Conservation (phyloP, 2,888 invertebrate species). For the Athalia cordata region DNA sequence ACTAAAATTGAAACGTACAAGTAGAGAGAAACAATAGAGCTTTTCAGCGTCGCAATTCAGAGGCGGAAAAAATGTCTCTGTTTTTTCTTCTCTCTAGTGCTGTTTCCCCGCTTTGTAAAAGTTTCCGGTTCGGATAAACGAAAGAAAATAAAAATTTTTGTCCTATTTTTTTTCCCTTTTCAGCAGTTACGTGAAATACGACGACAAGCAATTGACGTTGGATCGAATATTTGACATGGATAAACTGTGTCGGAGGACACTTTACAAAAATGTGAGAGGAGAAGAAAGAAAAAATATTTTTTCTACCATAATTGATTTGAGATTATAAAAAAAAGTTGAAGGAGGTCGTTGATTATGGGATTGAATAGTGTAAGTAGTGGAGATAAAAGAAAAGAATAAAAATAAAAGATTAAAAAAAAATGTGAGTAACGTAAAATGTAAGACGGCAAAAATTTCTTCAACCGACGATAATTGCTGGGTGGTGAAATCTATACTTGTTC, state of each 20-base stretch:
- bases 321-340: no score
- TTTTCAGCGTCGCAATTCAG: not conserved
- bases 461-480: not conserved
- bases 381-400: not conserved
- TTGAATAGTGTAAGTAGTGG: not conserved
- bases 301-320: no score
- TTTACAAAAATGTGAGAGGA: no score
- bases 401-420: not conserved
- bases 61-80: constrained; percentile 2
- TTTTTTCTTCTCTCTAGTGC: constrained; percentile 4
- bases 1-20: no score
- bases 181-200: no score
- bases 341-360: no score
- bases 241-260: no score
- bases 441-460: no score
- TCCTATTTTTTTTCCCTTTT: constrained; percentile 8
- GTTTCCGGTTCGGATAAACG: constrained; percentile 1
- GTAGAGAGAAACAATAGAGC: not conserved
- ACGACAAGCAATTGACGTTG: no score
- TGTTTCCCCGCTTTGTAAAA: not conserved
- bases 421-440: not conserved
- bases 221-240: no score
- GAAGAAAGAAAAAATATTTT: no score
- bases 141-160: constrained; percentile 8
- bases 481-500: not conserved